Base-by-base conservation (phyloP, 1,140 invertebrate species). In the Micrasema minimum region DNA sequence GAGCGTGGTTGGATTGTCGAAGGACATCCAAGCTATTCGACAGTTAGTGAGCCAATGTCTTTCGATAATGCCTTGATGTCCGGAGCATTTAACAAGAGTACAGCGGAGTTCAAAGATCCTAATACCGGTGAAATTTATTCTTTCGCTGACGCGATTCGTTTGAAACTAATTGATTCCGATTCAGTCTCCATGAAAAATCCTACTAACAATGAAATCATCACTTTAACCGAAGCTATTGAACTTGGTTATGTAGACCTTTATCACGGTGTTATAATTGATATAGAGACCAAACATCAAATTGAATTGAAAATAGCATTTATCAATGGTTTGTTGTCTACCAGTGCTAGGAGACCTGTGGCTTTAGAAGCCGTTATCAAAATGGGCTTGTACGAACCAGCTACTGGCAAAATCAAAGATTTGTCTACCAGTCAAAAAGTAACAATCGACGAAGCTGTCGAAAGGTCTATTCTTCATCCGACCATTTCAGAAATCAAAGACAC, bases 401-500 rank as follows among this genome's bases (percentile, higher is more conserved):
- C 87, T 18, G 92, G 92, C 14, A 89, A 87, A 77, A 90, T 95
- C 41, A 87, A 84, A 73, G 93, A 96, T 81, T 86, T 85, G 0
- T 82, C 90, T 26, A 91, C 89, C 3, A 88, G 90, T 73, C 88
- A 92, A 80, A 80, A 86, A 51, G 85, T 95, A 5, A 85, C 89
- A 72, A 80, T 96, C 14, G 85, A 89, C 72, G 92, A 94, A 78
- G 91, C 92, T 11, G 88, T 96, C 43, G 87, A 90, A 77, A 87
- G 91, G 78, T 90, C 91, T 71, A 88, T 97, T 57, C 87, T 96
- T 26, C 92, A 96, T 83, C 88, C 91, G 2, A 91, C 91, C 71
- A 92, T 93, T 72, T 92, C 92, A n/a, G 88, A 92, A 79, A 91
- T 93, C 75, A 90, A 91, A 79, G 92, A 96, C 78, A 90, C 89